phyloP scores from a whole-genome alignment of 2,113 vertebrate species.

The Brevimyrus niger region DNA sequence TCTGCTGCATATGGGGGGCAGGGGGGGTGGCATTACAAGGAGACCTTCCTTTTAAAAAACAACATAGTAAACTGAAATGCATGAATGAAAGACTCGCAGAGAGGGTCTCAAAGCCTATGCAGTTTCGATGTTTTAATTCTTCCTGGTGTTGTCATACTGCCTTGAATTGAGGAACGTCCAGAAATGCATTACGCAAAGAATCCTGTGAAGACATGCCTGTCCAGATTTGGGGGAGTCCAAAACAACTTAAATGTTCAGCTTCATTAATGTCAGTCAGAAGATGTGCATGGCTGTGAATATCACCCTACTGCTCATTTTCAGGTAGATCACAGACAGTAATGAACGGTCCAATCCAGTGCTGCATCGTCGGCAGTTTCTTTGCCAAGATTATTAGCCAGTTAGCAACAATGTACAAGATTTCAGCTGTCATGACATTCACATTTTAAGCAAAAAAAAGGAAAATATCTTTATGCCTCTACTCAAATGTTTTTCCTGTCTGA shows the following conservation, averaged over 20 bases:
- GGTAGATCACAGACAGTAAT: neutral
- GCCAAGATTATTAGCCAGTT: neutral
- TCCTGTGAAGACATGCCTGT: neutral
- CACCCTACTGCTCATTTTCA: neutral
- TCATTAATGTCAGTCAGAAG: neutral
- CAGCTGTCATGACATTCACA: neutral
- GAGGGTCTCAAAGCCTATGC: neutral
- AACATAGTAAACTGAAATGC: neutral
- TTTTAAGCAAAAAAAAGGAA: neutral
- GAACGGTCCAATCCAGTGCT: neutral
- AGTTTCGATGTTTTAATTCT: neutral
- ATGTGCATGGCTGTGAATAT: neutral
- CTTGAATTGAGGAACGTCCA: neutral
- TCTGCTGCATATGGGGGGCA: neutral
- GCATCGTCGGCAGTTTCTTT: neutral
- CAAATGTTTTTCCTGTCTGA: neutral
- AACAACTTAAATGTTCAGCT: neutral
- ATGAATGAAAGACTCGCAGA: neutral
- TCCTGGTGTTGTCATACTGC: neutral
- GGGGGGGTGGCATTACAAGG: neutral
- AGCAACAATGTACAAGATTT: neutral
- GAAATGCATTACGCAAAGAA: neutral
- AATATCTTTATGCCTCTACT: too few relatives aligned
- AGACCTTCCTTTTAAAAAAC: neutral
- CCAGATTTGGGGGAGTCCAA: neutral